Evolutionary conservation across 2,797 vertebrate genomes (phyloP), one percentile per base, ranked within the genome.

Genomic region (Ambastaia sidthimunki): DNA sequence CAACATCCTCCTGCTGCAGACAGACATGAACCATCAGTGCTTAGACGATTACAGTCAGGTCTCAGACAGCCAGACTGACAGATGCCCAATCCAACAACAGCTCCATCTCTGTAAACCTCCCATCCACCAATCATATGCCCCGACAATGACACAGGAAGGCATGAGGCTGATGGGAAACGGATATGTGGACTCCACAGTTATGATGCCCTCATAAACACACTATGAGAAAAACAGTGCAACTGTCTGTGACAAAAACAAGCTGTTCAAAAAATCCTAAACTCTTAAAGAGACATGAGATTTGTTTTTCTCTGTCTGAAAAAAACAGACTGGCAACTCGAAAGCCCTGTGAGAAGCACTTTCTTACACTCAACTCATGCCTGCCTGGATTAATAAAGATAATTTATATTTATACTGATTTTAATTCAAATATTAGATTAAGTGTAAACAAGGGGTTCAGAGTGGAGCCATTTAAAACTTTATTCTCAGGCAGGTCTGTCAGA

Each of bases 141-240:
- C 31, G 19, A 18, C 90, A 67, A 84, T 87, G 1, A 82, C 78
- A 0, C 83, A 89, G 59, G 90, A 84, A 10, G 88, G 82, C 81
- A 85, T 76, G 74, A 88, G 87, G 52, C 70, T 82, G 31, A 83
- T 76, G 1, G 87, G 83, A 16, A 90, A 90, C 67, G 96, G 95
- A 60, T 99, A 99, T 82, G 92, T 99, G 83, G 96, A 98, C 89
- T 93, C 96, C n/a, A 86, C 92, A 41, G 84, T 87, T 48, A 90
- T 95, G 86, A 85, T 91, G 76, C 76, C 86, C 23, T 85, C 78
- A 19, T 86, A 85, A 62, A 55, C 55, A 52, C 7, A 16, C 3
- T 52, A 37, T 54, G 54, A 21, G 19, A 37, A 37, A 37, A 2
- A 37, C 34, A 37, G 34, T 37, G 34, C 34, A 37, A 37, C 34